A percentile compares a stretch with the other conserved stretches of the same genome.
Conservation (phyloP, 2,797 vertebrate genomes). For the Tympanoctomys barrerae region DNA sequence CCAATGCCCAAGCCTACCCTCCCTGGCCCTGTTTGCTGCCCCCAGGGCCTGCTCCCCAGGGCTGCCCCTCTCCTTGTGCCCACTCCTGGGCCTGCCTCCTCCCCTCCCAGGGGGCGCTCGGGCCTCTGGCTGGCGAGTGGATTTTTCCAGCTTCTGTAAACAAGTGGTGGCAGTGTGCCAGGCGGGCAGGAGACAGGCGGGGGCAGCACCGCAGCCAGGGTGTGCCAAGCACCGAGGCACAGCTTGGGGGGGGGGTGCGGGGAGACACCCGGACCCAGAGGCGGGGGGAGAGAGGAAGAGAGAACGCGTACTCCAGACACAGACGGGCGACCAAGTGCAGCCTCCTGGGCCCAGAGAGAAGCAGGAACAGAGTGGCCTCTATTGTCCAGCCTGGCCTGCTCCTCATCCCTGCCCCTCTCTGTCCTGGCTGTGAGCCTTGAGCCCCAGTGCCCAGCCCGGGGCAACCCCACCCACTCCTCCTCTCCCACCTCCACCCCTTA, state of each 20-base stretch:
- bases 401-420: not conserved
- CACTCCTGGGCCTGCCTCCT: conserved; percentile 76
- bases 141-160: conserved; percentile 86
- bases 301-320: conserved; percentile 16
- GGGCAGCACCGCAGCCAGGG: conserved; percentile 82
- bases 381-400: conserved; percentile 7
- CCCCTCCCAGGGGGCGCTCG: conserved; percentile 70
- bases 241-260: conserved; percentile 36
- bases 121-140: conserved; percentile 81
- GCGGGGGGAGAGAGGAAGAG: not conserved
- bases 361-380: conserved; percentile 39
- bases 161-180: conserved; percentile 83
- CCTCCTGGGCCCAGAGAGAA: conserved; percentile 41
- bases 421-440: conserved; percentile 22
- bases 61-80: conserved; percentile 73
- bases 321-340: conserved; percentile 44
- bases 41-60: conserved; percentile 62
- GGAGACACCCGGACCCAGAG: conserved; percentile 72
- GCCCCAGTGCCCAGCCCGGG: conserved; percentile 64
- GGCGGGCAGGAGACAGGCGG: conserved; percentile 82
- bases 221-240: conserved; percentile 78
- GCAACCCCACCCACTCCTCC: conserved; percentile 64
- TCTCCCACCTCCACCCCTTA: conserved; percentile 74
- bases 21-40: conserved; percentile 31
- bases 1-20: not conserved